These are phyloP conservation scores for Sarcophaga caerulescens DNA, from an alignment of 2,888 invertebrate species.

Conservation along the genomic window DNA sequence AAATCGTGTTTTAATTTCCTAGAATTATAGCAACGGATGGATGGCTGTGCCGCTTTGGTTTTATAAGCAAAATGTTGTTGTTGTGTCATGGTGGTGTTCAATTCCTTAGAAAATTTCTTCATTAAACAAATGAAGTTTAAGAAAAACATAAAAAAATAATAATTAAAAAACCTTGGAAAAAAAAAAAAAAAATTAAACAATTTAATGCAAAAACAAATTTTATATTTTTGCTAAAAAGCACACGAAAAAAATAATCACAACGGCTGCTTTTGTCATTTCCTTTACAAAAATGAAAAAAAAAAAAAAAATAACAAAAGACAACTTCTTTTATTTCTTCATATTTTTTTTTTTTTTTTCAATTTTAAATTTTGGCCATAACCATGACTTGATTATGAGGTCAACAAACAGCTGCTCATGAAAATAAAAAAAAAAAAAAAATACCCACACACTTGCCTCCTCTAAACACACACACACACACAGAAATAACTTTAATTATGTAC, in stretches of 20 bases:
- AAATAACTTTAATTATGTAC: neutral
- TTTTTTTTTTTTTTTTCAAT: too few relatives aligned
- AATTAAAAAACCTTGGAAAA: neutral
- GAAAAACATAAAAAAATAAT: neutral
- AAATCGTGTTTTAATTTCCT: constrained; percentile 65
- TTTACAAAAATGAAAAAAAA: neutral
- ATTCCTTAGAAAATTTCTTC: constrained; percentile 52
- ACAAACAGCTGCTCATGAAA: constrained; percentile 79
- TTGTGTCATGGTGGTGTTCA: neutral
- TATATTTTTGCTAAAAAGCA: neutral
- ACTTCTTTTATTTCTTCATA: neutral
- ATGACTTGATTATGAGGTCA: constrained; percentile 81
- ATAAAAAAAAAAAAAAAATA: constrained; percentile 65
- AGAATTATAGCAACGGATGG: constrained; percentile 61
- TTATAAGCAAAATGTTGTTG: neutral
- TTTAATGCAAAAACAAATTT: neutral
- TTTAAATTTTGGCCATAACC: constrained; percentile 77
- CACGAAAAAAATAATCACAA: too few relatives aligned
- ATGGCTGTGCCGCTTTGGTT: constrained; percentile 13
- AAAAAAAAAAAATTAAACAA: neutral
- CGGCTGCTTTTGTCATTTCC: constrained; percentile 11
- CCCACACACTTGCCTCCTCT: neutral
- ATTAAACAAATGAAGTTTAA: constrained; percentile 21
- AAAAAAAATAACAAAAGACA: neutral
- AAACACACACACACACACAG: too few relatives aligned